Evolutionary conservation across 2,797 vertebrate genomes (phyloP).

Genomic region (Crocidura indochinensis): DNA sequence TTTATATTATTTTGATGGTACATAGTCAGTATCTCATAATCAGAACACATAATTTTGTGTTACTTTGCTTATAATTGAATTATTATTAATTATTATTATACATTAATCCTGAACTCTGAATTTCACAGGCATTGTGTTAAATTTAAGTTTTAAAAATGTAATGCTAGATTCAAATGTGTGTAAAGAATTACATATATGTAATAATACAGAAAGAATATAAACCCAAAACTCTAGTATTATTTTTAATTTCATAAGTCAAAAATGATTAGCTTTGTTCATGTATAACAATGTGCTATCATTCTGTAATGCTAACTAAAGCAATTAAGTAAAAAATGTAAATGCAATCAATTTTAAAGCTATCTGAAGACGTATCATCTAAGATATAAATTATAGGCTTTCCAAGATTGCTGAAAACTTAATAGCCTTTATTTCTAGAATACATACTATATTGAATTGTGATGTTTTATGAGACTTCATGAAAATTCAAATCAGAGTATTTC

Average conservation of each 20-base stretch:
- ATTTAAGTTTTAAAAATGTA: conserved; percentile 59
- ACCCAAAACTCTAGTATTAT: conserved; percentile 35
- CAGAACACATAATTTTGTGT: conserved; percentile 67
- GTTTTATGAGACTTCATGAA: conserved; percentile 69
- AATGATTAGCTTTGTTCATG: conserved; percentile 70
- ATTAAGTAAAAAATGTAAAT: conserved; percentile 81
- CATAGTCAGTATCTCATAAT: conserved; percentile 46
- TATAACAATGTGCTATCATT: conserved; percentile 71
- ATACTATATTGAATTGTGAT: conserved; percentile 54
- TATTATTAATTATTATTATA: conserved; percentile 54
- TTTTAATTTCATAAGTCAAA: conserved; percentile 74
- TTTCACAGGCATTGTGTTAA: conserved; percentile 43
- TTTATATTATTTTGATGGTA: not conserved
- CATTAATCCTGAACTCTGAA: conserved; percentile 39
- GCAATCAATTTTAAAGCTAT: conserved; percentile 75
- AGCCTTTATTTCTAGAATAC: conserved; percentile 67
- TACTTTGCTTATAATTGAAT: conserved; percentile 43
- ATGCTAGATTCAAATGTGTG: conserved; percentile 49
- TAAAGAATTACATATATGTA: conserved; percentile 44
- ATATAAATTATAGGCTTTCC: conserved; percentile 75
- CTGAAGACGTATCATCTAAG: conserved; percentile 65
- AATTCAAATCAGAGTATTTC: conserved; percentile 79
- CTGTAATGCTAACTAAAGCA: conserved; percentile 71
- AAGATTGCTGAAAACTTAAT: conserved; percentile 65
- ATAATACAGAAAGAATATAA: conserved; percentile 3